A percentile compares a stretch with the other conserved stretches of the same genome.
Conservation (phyloP, 2,113 vertebrate genomes). For the Empidonax traillii region DNA sequence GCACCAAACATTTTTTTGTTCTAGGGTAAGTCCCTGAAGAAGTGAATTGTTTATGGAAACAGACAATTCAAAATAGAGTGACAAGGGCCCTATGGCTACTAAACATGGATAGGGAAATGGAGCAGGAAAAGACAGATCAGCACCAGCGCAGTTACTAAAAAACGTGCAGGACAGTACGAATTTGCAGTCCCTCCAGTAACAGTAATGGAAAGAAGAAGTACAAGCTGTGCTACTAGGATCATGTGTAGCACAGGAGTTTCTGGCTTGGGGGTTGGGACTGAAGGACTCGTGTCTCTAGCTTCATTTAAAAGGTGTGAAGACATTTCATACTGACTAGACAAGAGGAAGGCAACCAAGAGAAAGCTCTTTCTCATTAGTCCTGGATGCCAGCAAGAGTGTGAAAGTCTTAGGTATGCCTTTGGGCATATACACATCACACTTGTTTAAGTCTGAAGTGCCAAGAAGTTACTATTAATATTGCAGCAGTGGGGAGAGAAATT, state of each 20-base stretch:
- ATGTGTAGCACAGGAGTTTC: background rate
- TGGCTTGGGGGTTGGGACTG: background rate
- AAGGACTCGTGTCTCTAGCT: background rate
- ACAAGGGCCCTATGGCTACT: background rate
- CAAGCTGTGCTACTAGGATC: background rate
- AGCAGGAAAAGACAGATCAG: background rate
- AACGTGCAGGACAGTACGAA: background rate
- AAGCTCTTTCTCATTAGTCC: background rate
- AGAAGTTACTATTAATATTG: background rate
- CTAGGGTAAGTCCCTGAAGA: background rate
- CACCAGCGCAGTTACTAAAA: background rate
- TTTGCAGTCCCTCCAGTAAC: background rate
- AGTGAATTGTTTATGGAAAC: background rate
- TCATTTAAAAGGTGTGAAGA: background rate
- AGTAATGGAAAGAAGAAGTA: background rate
- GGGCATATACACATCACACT: background rate
- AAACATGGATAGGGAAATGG: background rate
- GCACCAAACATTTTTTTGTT: background rate
- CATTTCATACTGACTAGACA: background rate
- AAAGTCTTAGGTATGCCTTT: background rate
- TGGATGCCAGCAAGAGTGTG: background rate
- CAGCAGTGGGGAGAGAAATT: background rate
- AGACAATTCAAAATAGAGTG: background rate
- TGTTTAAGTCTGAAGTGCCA: background rate
- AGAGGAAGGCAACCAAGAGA: background rate